Percentiles rank a stretch among this genome's conserved stretches.
phyloP scores from a whole-genome alignment of 2,797 vertebrate genomes.

The Trachurus trachurus region DNA sequence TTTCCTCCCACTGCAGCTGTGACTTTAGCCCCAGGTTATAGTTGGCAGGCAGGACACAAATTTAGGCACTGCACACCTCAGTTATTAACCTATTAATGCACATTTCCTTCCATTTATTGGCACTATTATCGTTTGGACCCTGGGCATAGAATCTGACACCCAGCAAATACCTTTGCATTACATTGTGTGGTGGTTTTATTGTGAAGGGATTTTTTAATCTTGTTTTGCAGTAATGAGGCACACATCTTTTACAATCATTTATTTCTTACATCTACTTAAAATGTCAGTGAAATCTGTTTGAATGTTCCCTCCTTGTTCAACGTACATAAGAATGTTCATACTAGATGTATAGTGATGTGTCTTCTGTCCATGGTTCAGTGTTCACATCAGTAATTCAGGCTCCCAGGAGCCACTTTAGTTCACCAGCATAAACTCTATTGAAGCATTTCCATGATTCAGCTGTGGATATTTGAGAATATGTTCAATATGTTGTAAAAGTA shows the following conservation, averaged over 20 bases:
- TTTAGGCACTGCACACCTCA: constrained; percentile 6
- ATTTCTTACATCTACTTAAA: constrained; percentile 17
- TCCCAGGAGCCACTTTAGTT: constrained; percentile 60
- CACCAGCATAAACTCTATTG: constrained; percentile 74
- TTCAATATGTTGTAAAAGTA: constrained; percentile 14
- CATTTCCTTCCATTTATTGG: constrained; percentile 20
- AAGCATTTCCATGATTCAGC: constrained; percentile 60
- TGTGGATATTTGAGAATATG: constrained; percentile 40
- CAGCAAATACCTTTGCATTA: not conserved
- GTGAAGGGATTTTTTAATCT: constrained; percentile 8
- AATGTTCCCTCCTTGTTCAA: not conserved
- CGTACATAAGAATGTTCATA: constrained; percentile 33
- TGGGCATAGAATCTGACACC: not conserved
- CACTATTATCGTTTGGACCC: constrained; percentile 10
- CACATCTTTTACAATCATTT: constrained; percentile 29
- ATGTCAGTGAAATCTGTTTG: constrained; percentile 6
- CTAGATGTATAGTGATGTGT: constrained; percentile 40
- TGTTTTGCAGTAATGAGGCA: constrained; percentile 15
- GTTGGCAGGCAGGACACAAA: constrained; percentile 22
- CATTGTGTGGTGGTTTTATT: constrained; percentile 9
- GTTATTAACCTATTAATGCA: constrained; percentile 15
- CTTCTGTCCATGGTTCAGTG: constrained; percentile 42
- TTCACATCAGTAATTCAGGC: constrained; percentile 45
- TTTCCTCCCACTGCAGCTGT: constrained; percentile 63
- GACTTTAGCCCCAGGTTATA: constrained; percentile 58